Evolutionary conservation across 1,140 invertebrate genomes (phyloP).

Genomic region (Parapsyche elsis): DNA sequence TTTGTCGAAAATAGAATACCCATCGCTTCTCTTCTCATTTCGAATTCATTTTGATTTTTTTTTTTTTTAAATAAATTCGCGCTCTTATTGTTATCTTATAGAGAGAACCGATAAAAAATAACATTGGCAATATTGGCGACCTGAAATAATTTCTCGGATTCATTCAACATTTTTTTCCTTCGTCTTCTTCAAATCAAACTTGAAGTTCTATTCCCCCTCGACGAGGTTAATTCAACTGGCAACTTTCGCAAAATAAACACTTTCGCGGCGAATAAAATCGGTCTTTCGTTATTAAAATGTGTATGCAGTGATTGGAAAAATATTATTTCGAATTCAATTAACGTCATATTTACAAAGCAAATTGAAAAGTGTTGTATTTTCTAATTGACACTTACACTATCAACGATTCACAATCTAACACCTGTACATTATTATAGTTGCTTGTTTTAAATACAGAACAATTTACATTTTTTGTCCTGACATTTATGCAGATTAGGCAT

Average conservation of each 20-base stretch:
- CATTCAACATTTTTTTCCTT: neutral
- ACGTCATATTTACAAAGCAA: neutral
- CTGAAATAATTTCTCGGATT: slow-evolving; percentile 6
- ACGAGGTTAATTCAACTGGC: slow-evolving; percentile 5
- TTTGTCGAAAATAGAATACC: neutral
- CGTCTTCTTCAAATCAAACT: neutral
- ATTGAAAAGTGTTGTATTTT: slow-evolving; percentile 1
- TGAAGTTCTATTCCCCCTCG: neutral
- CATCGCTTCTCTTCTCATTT: neutral
- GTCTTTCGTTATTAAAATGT: neutral
- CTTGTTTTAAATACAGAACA: too few relatives aligned
- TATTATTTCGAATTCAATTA: neutral
- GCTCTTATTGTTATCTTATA: slow-evolving; percentile 27
- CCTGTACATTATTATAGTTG: too few relatives aligned
- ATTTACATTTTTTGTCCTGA: too few relatives aligned
- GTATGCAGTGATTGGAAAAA: neutral
- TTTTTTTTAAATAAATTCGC: slow-evolving; percentile 41
- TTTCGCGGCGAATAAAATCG: neutral
- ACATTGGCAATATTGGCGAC: slow-evolving; percentile 5
- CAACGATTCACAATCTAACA: too few relatives aligned
- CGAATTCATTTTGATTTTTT: slow-evolving; percentile 21
- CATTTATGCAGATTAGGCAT: too few relatives aligned
- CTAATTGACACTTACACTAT: too few relatives aligned
- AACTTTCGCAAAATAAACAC: slow-evolving; percentile 18
- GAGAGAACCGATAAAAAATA: slow-evolving; percentile 32